A percentile compares a stretch with the other conserved stretches of the same genome.
Evolutionary conservation across 2,113 vertebrate species (phyloP).

Genomic region (Erinaceus europaeus): DNA sequence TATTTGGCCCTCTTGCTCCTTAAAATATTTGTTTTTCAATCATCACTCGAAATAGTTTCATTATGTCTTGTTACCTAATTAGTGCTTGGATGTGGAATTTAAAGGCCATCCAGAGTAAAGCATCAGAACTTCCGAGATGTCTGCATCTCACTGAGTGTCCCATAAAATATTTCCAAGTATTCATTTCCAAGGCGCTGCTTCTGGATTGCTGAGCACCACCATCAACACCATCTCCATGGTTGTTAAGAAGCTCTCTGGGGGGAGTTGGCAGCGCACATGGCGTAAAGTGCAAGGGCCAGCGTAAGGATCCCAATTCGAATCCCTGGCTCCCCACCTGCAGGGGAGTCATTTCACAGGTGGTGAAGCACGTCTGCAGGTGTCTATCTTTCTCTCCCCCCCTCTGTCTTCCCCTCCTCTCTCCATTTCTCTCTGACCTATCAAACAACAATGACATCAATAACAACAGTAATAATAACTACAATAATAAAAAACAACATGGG

Average conservation of each 20-base stretch:
- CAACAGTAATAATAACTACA: no score
- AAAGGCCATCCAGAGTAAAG: conserved; percentile 44
- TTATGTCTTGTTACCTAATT: conserved; percentile 65
- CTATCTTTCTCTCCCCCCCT: no score
- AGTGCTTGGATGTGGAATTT: neutral
- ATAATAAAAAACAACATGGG: no score
- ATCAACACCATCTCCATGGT: conserved; percentile 40
- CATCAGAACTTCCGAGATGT: conserved; percentile 73
- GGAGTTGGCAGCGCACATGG: no score
- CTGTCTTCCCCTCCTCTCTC: no score
- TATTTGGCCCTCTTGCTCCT: conserved; percentile 48
- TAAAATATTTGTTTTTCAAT: conserved; percentile 70
- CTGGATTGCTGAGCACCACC: conserved; percentile 61
- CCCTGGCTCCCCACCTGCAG: no score
- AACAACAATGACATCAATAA: no score
- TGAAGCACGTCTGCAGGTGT: no score
- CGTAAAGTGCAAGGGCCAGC: no score
- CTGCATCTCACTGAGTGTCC: conserved; percentile 76
- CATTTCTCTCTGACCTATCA: no score
- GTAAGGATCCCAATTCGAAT: no score
- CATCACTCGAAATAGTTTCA: conserved; percentile 52
- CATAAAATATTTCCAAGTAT: conserved; percentile 73
- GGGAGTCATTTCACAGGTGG: no score
- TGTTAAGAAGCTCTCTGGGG: conserved; percentile 29
- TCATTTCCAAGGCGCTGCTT: conserved; percentile 70